phyloP scores from a whole-genome alignment of 1,140 invertebrate genomes.

The Pissodes strobi region DNA sequence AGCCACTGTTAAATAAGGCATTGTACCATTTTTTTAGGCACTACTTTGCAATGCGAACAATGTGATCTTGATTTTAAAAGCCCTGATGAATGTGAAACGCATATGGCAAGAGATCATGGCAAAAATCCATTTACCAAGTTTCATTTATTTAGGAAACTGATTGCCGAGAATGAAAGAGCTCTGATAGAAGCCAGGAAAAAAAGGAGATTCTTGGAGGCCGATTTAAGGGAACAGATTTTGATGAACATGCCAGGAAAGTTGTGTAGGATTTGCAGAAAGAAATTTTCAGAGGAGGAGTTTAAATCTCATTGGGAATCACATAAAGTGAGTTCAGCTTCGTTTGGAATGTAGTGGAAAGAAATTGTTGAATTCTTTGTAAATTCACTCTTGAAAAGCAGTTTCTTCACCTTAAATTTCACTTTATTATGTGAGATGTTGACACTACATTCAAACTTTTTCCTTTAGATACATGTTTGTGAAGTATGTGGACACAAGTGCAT shows the following conservation, averaged over 20 bases:
- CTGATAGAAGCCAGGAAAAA: constrained; percentile 1
- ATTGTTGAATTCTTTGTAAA: too few species aligned
- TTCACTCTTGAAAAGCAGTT: too few species aligned
- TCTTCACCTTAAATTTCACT: too few species aligned
- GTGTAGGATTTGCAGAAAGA: constrained; percentile 13
- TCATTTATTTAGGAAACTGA: constrained; percentile 10
- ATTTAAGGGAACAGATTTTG: constrained; percentile 1
- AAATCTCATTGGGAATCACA: constrained; percentile 5
- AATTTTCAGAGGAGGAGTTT: constrained; percentile 19
- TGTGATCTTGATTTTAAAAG: constrained; percentile 5
- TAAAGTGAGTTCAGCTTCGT: too few species aligned
- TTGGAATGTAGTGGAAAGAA: too few species aligned
- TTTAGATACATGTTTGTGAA: constrained; percentile 37
- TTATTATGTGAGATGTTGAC: too few species aligned
- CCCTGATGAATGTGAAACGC: constrained; percentile 12
- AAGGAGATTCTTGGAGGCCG: neutral
- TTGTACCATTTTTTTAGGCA: too few species aligned
- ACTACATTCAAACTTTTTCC: constrained; percentile 21
- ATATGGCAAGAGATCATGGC: constrained; percentile 24
- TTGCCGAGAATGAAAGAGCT: constrained; percentile 1
- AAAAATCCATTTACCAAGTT: constrained; percentile 21
- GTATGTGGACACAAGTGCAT: constrained; percentile 36
- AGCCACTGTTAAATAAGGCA: neutral
- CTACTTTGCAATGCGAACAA: neutral
- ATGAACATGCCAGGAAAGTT: constrained; percentile 16